Conservation (phyloP, 1,140 invertebrate species). For the Calliphora vicina region DNA sequence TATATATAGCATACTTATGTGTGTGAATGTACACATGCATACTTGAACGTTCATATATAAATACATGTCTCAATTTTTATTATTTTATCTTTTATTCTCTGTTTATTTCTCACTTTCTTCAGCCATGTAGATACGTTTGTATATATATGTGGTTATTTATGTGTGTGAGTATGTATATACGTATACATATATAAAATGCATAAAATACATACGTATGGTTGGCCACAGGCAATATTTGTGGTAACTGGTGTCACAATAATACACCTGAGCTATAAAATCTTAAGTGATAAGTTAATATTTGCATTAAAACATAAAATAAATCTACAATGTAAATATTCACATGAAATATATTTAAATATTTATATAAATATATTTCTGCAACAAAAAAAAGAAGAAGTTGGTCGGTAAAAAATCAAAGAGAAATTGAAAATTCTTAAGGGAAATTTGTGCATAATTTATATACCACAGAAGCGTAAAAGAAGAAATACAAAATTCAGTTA, state of each 20-base stretch:
- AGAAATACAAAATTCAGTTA: too few relatives aligned
- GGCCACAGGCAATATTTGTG: not conserved
- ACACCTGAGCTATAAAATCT: slow-evolving; percentile 16
- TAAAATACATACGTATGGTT: not conserved
- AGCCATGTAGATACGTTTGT: not conserved
- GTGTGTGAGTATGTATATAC: not conserved
- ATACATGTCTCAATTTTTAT: not conserved
- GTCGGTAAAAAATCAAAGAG: not conserved
- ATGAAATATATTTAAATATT: not conserved
- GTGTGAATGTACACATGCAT: not conserved
- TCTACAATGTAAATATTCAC: slow-evolving; percentile 4
- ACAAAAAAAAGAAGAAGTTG: not conserved
- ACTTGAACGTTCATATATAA: not conserved
- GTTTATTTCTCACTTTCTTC: not conserved
- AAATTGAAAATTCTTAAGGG: not conserved
- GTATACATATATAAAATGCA: not conserved
- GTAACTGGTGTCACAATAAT: slow-evolving; percentile 16
- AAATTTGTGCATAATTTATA: not conserved
- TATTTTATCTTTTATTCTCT: not conserved
- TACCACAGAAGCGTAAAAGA: too few relatives aligned
- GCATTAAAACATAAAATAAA: not conserved
- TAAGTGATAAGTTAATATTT: slow-evolving; percentile 17
- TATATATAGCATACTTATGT: not conserved
- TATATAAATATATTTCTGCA: not conserved
- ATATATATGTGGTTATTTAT: not conserved